Evolutionary conservation across 2,888 invertebrate species (phyloP).

Genomic region (Diloba caeruleocephala): DNA sequence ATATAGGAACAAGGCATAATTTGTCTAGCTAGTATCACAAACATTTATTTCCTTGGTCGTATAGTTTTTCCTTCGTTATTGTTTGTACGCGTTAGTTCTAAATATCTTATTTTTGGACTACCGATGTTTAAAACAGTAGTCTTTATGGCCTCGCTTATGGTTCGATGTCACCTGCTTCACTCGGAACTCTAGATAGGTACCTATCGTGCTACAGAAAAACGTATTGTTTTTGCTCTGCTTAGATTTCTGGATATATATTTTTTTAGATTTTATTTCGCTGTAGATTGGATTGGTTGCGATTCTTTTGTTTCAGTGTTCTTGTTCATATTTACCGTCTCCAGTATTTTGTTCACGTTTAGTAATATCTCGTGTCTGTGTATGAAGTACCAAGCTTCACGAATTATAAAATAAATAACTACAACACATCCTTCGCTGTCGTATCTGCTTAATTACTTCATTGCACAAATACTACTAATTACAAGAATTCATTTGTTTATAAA

Average conservation of each 20-base stretch:
- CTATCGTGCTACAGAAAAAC: slow-evolving; percentile 37
- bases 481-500: too few species aligned
- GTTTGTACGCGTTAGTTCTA: too few species aligned
- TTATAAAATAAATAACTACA: too few species aligned
- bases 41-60: too few species aligned
- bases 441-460: too few species aligned
- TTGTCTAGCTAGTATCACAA: too few species aligned
- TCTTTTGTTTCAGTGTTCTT: slow-evolving; percentile 35
- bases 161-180: slow-evolving; percentile 44
- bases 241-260: slow-evolving; percentile 38
- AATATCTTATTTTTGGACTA: not conserved
- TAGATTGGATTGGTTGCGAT: slow-evolving; percentile 41
- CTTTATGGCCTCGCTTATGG: slow-evolving; percentile 26
- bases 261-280: slow-evolving; percentile 44
- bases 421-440: too few species aligned
- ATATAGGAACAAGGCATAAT: too few species aligned
- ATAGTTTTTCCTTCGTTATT: too few species aligned
- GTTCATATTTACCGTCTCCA: slow-evolving; percentile 37
- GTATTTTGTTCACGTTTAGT: slow-evolving; percentile 3
- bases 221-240: slow-evolving; percentile 45
- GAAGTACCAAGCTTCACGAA: not conserved
- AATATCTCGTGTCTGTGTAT: not conserved
- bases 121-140: not conserved
- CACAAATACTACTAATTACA: too few species aligned
- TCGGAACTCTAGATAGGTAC: slow-evolving; percentile 42